Conservation (phyloP, 37 sponge, comb jelly and placozoan species). For the Halichondria panicea region DNA sequence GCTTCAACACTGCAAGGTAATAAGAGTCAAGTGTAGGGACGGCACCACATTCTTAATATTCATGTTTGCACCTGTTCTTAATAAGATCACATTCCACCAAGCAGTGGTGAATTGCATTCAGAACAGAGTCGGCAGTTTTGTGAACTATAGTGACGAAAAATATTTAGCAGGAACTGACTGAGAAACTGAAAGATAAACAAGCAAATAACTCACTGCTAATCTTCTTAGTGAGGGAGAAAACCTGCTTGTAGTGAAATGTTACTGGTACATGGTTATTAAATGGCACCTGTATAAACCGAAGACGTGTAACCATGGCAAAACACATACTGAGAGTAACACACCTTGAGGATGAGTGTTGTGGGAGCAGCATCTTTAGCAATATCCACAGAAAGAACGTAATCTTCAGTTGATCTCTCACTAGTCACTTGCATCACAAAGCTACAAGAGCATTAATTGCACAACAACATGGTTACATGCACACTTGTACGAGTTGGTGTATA, state of each 20-base stretch:
- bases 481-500: too few species aligned
- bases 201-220: constrained; percentile 18
- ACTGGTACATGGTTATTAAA: constrained; percentile 2
- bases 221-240: constrained; percentile 26
- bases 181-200: background rate
- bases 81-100: constrained; percentile 18
- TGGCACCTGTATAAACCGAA: constrained; percentile 27
- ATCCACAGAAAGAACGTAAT: constrained; percentile 38
- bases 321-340: background rate
- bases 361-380: constrained; percentile 7
- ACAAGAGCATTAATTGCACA: background rate
- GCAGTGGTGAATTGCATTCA: constrained; percentile 22
- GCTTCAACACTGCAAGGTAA: constrained; percentile 26
- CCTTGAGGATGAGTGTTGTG: constrained; percentile 29
- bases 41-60: background rate
- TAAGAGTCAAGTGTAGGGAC: background rate
- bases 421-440: constrained; percentile 48
- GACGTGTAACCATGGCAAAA: too few species aligned
- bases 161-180: background rate
- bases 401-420: constrained; percentile 17
- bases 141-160: constrained; percentile 1
- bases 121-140: background rate
- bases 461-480: too few species aligned
- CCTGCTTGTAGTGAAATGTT: constrained; percentile 31
- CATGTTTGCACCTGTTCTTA: constrained; percentile 1